Evolutionary conservation across 2,888 invertebrate genomes (phyloP).

Genomic region (Catocala fraxini): DNA sequence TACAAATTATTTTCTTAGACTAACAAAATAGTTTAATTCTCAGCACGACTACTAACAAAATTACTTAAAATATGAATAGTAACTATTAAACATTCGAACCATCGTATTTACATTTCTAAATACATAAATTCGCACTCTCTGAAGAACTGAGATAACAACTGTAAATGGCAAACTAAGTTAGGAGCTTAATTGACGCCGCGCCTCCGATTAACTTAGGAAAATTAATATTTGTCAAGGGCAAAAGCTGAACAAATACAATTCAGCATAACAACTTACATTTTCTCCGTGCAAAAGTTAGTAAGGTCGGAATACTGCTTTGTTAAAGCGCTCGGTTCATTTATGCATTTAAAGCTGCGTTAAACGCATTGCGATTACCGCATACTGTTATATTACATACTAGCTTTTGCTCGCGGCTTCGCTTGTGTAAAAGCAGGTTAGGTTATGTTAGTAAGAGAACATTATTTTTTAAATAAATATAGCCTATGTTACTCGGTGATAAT

Average conservation of each 20-base stretch:
- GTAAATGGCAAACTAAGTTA: constrained; percentile 68
- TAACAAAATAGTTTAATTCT: too few relatives aligned
- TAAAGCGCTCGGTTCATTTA: constrained; percentile 33
- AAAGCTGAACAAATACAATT: constrained; percentile 50
- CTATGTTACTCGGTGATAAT: too few relatives aligned
- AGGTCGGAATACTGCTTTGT: constrained; percentile 43
- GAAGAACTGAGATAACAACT: constrained; percentile 78
- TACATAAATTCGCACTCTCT: constrained; percentile 70
- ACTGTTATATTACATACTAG: too few relatives aligned
- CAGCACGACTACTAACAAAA: too few relatives aligned
- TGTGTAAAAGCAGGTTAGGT: too few relatives aligned
- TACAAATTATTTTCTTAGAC: too few relatives aligned
- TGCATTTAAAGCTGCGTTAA: too few relatives aligned
- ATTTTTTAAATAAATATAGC: too few relatives aligned
- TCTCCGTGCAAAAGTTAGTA: constrained; percentile 36
- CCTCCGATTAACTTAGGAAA: constrained; percentile 54
- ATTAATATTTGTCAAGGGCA: constrained; percentile 64
- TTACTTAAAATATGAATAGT: constrained; percentile 22
- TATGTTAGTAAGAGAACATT: too few relatives aligned
- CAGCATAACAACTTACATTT: constrained; percentile 36
- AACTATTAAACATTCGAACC: constrained; percentile 64
- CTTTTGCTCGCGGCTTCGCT: too few relatives aligned
- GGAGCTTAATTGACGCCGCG: constrained; percentile 65
- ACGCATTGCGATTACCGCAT: too few relatives aligned
- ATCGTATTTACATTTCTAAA: constrained; percentile 63